Conservation (phyloP, 2,797 vertebrate species). For the Aplochiton taeniatus region DNA sequence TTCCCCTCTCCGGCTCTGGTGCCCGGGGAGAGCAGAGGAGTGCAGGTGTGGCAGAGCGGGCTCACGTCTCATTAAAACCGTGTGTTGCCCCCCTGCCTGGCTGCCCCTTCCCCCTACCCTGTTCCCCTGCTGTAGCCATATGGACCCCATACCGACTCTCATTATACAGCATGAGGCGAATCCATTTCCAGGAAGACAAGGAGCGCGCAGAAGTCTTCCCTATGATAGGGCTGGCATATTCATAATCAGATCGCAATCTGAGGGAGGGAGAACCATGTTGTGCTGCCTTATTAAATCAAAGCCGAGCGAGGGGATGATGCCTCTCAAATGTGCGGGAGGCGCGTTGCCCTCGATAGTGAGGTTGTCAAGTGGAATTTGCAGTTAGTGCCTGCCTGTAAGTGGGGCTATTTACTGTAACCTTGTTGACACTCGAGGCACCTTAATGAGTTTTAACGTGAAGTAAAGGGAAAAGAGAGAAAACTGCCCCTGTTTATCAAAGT, state of each 20-base stretch:
- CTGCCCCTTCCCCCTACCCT: slow-evolving; percentile 36
- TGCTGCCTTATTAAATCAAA: slow-evolving; percentile 50
- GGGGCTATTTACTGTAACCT: too few species aligned
- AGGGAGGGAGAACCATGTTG: slow-evolving; percentile 30
- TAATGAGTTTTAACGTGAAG: too few species aligned
- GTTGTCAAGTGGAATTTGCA: not conserved
- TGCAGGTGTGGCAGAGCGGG: slow-evolving; percentile 64
- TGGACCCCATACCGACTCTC: slow-evolving; percentile 77
- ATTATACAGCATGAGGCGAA: slow-evolving; percentile 72
- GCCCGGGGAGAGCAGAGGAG: slow-evolving; percentile 53
- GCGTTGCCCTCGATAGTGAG: not conserved
- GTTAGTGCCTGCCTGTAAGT: too few species aligned
- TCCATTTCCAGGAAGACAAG: slow-evolving; percentile 61
- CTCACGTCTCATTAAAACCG: slow-evolving; percentile 74
- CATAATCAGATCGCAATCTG: slow-evolving; percentile 55
- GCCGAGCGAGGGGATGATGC: slow-evolving; percentile 18
- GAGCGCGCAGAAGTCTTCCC: slow-evolving; percentile 45
- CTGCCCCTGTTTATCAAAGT: too few species aligned
- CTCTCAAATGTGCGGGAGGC: slow-evolving; percentile 2
- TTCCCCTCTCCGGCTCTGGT: slow-evolving; percentile 44
- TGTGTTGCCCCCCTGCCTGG: slow-evolving; percentile 64
- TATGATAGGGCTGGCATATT: slow-evolving; percentile 47
- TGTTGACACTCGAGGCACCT: too few species aligned
- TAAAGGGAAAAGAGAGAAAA: too few species aligned
- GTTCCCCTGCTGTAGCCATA: slow-evolving; percentile 68